A percentile compares a stretch with the other conserved stretches of the same genome.
These are phyloP conservation scores for Megastigmus dorsalis DNA, from an alignment of 2,888 invertebrate species.

Conservation along the genomic window DNA sequence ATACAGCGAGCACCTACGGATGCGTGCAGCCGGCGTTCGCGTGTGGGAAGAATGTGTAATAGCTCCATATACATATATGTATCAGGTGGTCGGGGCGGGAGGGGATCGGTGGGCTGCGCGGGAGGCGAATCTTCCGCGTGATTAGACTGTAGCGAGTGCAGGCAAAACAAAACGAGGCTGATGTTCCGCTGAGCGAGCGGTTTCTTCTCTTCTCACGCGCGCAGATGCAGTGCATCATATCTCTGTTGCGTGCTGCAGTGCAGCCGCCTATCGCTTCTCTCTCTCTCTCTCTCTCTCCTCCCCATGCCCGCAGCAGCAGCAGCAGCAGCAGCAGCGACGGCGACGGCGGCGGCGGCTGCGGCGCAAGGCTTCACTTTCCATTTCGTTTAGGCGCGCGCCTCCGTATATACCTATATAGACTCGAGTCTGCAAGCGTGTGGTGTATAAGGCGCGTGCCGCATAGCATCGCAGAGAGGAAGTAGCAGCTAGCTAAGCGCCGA, in stretches of 20 bases:
- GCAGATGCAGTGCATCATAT: slow-evolving; percentile 47
- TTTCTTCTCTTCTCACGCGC: slow-evolving; percentile 32
- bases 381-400: slow-evolving; percentile 11
- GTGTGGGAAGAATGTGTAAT: slow-evolving; percentile 24
- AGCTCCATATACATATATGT: not conserved
- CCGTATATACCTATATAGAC: too few species aligned
- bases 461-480: slow-evolving; percentile 39
- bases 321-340: not conserved
- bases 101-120: not conserved
- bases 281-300: not conserved
- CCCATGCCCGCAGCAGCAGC: not conserved
- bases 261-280: too few species aligned
- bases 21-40: not conserved
- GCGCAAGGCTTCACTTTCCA: slow-evolving; percentile 21
- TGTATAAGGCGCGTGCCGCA: not conserved
- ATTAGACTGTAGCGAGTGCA: too few species aligned
- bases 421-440: not conserved
- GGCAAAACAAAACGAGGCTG: slow-evolving; percentile 61
- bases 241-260: not conserved
- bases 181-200: slow-evolving; percentile 51
- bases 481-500: slow-evolving; percentile 8
- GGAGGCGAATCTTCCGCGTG: slow-evolving; percentile 48
- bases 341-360: not conserved
- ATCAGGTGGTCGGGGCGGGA: not conserved
- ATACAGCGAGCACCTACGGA: not conserved